phyloP scores from a whole-genome alignment of 2,797 vertebrate genomes.

The Pogonophryne albipinna region DNA sequence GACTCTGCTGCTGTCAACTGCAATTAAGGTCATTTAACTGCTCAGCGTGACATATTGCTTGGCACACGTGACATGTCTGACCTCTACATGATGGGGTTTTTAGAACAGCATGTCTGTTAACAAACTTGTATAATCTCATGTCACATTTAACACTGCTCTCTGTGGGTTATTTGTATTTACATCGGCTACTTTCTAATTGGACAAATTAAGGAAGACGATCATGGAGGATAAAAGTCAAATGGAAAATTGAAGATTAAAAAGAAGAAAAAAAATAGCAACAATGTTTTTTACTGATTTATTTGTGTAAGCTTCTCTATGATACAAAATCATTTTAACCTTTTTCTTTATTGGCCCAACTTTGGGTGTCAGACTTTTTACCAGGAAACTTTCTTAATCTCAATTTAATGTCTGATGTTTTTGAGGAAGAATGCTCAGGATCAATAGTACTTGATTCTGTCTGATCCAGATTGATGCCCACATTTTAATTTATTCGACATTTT shows the following conservation, averaged over 20 bases:
- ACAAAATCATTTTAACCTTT: background rate
- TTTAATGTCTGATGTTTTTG: constrained; percentile 4
- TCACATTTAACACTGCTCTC: constrained; percentile 11
- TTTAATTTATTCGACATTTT: constrained; percentile 21
- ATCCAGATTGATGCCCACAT: background rate
- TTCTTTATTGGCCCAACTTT: background rate
- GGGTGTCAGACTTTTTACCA: background rate
- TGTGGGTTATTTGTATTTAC: background rate
- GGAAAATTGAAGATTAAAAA: background rate
- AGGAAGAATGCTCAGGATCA: background rate
- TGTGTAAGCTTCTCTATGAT: background rate
- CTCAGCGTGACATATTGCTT: constrained; percentile 56
- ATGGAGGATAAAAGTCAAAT: background rate
- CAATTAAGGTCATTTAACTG: constrained; percentile 77
- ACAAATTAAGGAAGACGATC: background rate
- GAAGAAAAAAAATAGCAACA: background rate
- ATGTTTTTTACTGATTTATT: background rate
- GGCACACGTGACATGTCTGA: constrained; percentile 35
- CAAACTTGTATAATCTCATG: constrained; percentile 28
- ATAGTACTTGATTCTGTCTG: background rate
- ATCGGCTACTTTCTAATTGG: background rate
- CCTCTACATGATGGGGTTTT: constrained; percentile 15
- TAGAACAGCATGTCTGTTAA: constrained; percentile 47
- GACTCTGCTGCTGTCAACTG: constrained; percentile 69
- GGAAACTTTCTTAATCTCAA: background rate